Conservation (phyloP, 2,113 vertebrate genomes). For the Gobio gobio region DNA sequence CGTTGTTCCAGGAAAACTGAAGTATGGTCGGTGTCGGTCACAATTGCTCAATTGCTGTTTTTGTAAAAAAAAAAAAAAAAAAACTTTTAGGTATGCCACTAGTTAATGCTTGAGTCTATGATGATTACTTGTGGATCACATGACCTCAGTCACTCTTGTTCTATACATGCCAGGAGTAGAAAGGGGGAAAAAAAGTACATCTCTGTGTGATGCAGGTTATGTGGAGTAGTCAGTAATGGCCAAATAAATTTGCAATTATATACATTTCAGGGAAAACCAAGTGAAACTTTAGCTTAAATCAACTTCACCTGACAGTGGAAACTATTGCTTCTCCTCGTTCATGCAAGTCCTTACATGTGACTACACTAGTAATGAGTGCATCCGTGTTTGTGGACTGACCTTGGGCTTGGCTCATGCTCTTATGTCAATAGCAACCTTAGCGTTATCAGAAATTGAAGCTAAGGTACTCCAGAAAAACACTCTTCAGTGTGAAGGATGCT, state of each 20-base stretch:
- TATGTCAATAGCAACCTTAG: neutral
- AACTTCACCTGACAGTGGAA: neutral
- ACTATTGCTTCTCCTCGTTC: neutral
- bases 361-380: neutral
- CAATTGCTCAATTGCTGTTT: too few species aligned
- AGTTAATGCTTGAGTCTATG: neutral
- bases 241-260: too few species aligned
- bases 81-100: neutral
- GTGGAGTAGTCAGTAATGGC: neutral
- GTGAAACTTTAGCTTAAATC: neutral
- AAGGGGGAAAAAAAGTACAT: neutral
- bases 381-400: neutral
- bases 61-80: too few species aligned
- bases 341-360: neutral
- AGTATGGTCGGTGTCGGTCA: too few species aligned
- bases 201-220: neutral
- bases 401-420: conserved; percentile 7
- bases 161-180: neutral
- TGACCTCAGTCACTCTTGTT: neutral
- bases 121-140: neutral
- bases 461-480: neutral
- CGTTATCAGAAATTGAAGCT: neutral
- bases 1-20: too few species aligned
- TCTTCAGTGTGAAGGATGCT: neutral
- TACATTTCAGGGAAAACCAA: too few species aligned